Conservation (phyloP, 1,140 invertebrate species). For the Andrena cerasifolii region DNA sequence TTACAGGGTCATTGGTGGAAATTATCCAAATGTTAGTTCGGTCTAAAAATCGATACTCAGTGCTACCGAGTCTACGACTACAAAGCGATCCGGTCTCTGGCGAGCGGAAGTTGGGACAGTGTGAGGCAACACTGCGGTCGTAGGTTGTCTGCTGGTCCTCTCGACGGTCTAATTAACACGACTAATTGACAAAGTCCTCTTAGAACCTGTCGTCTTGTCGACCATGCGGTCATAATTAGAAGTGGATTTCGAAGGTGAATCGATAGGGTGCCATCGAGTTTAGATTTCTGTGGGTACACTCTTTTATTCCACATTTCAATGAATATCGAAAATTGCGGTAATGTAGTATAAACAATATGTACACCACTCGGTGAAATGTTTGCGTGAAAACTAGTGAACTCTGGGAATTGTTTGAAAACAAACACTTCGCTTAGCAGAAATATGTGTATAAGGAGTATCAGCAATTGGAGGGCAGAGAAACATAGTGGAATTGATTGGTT, state of each 20-base stretch:
- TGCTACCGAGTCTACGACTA: conserved; percentile 47
- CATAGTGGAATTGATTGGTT: no score
- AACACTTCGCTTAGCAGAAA: no score
- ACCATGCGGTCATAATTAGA: conserved; percentile 47
- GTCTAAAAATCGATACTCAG: conserved; percentile 48
- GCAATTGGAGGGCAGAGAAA: no score
- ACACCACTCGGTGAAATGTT: no score
- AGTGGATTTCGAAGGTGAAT: conserved; percentile 38
- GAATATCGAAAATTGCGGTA: background rate
- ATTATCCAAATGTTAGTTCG: conserved; percentile 48
- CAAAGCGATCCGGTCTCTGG: conserved; percentile 54
- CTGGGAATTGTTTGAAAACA: no score
- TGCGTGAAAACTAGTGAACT: no score
- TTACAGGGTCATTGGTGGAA: conserved; percentile 29
- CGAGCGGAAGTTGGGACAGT: conserved; percentile 57
- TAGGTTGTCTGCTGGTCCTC: conserved; percentile 53
- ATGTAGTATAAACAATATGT: no score
- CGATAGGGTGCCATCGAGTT: conserved; percentile 8
- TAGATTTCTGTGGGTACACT: background rate
- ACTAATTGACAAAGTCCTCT: conserved; percentile 66
- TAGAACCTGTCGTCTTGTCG: conserved; percentile 50
- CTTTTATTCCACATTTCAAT: no score
- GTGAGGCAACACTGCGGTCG: conserved; percentile 50
- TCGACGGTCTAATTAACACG: conserved; percentile 63
- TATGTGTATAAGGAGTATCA: no score